Base-by-base conservation (phyloP, 2,888 invertebrate genomes). In the Microctonus aethiopoides region DNA sequence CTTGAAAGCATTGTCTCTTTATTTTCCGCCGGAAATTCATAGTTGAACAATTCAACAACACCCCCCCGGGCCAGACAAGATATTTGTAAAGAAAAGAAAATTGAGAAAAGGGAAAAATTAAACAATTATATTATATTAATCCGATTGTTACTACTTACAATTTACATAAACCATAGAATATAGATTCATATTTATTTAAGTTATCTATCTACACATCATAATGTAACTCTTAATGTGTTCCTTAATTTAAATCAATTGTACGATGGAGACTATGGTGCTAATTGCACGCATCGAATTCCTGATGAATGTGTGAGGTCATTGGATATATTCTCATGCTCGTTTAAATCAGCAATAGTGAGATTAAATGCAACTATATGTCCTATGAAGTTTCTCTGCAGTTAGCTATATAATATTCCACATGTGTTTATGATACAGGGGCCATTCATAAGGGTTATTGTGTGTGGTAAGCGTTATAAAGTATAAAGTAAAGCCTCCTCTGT, bases 281-380 rank as follows among this genome's bases (percentile, higher is more conserved):
- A 75, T 73, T 75, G 67, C 64, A 68, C 72, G 68, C 75, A 71
- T 75, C 69, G 71, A 75, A 75, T 74, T 68, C 67, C 71, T 24
- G 52, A 52, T 63, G 41, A 56, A 39, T 16, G 39, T 16, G 39
- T 39, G 65, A 56, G 56, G 65, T 54, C 32, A 32, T 32, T 56
- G 1, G 39, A 24, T 56, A 20, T 16, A 46, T 4, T 20, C 16
- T 6, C 9, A n/a, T 5, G 9, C 6, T 7, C 16, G 16, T 57
- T 16, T 29, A n/a, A 34, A 2, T 61, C 51, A 56, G 32, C 41
- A 36, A 54, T 24, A 5, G 24, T 26, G 26, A 54, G 26, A 54
- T 24, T 54, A 11, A 54, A 9, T 9, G 26, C 4, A 9, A 52
- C 64, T 65, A 56, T 61, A 67, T 10, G 22, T 52, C 16, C 22